Evolutionary conservation across 2,113 vertebrate genomes (phyloP), one percentile per base, ranked within the genome.

Genomic region (Columba janthina): DNA sequence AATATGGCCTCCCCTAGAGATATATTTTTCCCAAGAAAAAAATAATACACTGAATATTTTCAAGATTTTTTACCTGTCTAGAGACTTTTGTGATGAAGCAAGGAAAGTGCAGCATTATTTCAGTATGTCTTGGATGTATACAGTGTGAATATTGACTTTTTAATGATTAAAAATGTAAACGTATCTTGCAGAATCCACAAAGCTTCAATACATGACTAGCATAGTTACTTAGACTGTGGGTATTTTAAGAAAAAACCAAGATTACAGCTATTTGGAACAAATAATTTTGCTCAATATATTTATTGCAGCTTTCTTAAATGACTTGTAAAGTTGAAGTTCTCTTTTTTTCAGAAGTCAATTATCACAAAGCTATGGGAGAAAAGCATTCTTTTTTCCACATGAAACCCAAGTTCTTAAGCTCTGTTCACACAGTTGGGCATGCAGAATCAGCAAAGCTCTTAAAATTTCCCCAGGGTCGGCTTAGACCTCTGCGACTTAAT

Each of bases 401-500:
- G 96, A 95, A 98, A 97, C 64, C 24, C 67, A 92, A 97, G 79
- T 93, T 87, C 88, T 89, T 95, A 85, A 92, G 87, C 90, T 95
- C 61, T 93, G 83, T 96, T 97, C 97, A 96, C 94, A 95, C 93
- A 91, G 72, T 82, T 77, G 82, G 53, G 80, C 95, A 97, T 89
- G 94, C 95, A 97, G 89, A 97, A 97, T 97, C 96, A 96, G 91
- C 58, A 96, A 96, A 94, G 93, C 93, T 97, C 94, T 97, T 90
- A 97, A 91, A 86, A 92, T 93, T 96, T 95, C 88, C 90, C 38
- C 21, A 21, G 46, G 80, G 94, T 36, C 82, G 54, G 3, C 60
- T 71, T 76, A 67, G 67, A 74, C 40, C 32, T 62, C 73, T 93
- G 78, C 85, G 82, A 94, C n/a, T 92, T 94, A 95, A 86, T 94